Conservation (phyloP, 2,888 invertebrate species). For the Cryptophagus acutangulus region DNA sequence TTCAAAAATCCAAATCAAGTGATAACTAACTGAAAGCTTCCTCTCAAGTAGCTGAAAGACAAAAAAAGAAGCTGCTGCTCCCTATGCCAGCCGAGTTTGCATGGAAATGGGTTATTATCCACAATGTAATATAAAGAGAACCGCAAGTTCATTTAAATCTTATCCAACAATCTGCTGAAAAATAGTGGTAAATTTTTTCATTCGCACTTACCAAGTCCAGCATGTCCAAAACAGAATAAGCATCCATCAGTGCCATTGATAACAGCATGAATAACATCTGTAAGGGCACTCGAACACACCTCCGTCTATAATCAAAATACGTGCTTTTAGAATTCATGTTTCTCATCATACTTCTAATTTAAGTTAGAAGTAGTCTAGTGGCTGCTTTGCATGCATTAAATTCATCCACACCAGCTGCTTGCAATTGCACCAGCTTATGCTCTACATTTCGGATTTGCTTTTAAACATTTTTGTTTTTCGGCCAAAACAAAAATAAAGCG, state of each 20-base stretch:
- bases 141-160: too few relatives aligned
- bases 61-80: too few relatives aligned
- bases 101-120: slow-evolving; percentile 55
- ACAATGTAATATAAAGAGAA: slow-evolving; percentile 39
- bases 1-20: too few relatives aligned
- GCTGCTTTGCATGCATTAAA: slow-evolving; percentile 6
- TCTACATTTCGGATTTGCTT: too few relatives aligned
- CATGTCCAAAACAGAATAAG: slow-evolving; percentile 85
- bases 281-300: slow-evolving; percentile 83
- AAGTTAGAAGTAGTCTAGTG: slow-evolving; percentile 19
- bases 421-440: too few relatives aligned
- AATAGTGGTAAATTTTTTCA: too few relatives aligned
- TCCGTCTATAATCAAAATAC: slow-evolving; percentile 69
- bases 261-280: slow-evolving; percentile 92
- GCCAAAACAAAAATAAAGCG: too few relatives aligned
- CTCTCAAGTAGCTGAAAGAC: too few relatives aligned
- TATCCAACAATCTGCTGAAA: too few relatives aligned
- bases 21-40: too few relatives aligned
- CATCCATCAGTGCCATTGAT: slow-evolving; percentile 92
- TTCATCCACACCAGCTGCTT: slow-evolving; percentile 1
- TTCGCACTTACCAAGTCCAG: slow-evolving; percentile 69
- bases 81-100: too few relatives aligned
- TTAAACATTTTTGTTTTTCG: too few relatives aligned
- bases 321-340: slow-evolving; percentile 16
- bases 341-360: slow-evolving; percentile 20